Evolutionary conservation across 2,888 invertebrate species (phyloP).

Genomic region (Pristionchus exspectatus): DNA sequence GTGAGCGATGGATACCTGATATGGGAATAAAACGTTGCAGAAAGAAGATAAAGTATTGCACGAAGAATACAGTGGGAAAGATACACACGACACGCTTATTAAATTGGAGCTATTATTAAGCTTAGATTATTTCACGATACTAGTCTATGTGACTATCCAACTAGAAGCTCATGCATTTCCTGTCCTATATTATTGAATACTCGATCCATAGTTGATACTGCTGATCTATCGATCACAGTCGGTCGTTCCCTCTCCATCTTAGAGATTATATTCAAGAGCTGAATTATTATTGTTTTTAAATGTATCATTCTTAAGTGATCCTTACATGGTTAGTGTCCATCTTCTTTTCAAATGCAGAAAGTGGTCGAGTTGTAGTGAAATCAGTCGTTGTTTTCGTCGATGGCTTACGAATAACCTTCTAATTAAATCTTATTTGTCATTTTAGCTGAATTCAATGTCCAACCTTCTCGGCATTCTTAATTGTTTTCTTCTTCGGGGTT

Average conservation of each 20-base stretch:
- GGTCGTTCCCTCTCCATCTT: conserved; percentile 46
- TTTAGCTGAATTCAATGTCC: not conserved
- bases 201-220: not conserved
- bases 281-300: not conserved
- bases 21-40: not conserved
- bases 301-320: not conserved
- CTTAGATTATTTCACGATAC: not conserved
- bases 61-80: not conserved
- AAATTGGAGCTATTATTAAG: not conserved
- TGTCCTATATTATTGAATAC: conserved; percentile 30
- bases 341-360: not conserved
- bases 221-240: not conserved
- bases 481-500: not conserved
- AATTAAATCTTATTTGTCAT: not conserved
- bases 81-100: conserved; percentile 31
- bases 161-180: conserved; percentile 20
- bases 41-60: not conserved
- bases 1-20: conserved; percentile 15
- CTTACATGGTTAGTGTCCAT: conserved; percentile 39
- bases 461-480: not conserved
- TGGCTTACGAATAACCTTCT: not conserved
- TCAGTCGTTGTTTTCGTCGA: not conserved
- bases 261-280: conserved; percentile 17
- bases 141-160: not conserved
- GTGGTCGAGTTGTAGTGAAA: conserved; percentile 1